phyloP scores from a whole-genome alignment of 1,140 invertebrate species.

The Samia ricini region DNA sequence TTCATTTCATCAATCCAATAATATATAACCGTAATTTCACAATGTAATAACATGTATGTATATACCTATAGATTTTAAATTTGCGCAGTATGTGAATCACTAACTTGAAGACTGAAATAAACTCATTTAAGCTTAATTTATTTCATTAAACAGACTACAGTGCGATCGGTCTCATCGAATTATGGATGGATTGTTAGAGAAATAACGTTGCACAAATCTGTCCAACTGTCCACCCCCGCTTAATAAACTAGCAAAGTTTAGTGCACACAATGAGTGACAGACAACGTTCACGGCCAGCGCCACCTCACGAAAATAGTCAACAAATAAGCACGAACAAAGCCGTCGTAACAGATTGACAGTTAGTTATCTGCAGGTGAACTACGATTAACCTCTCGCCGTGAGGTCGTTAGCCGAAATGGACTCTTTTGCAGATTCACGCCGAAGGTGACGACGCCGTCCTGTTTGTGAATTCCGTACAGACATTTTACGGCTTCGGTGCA shows the following conservation, averaged over 20 bases:
- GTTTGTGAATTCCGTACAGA: slow-evolving; percentile 46
- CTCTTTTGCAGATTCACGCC: slow-evolving; percentile 40
- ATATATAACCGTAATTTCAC: neutral
- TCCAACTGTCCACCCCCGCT: slow-evolving; percentile 46
- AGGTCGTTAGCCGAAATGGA: slow-evolving; percentile 64
- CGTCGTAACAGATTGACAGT: slow-evolving; percentile 42
- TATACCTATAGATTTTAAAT: neutral
- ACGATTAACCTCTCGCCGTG: slow-evolving; percentile 62
- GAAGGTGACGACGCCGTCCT: slow-evolving; percentile 39
- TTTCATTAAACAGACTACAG: neutral
- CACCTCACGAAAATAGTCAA: slow-evolving; percentile 29
- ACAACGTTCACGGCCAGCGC: slow-evolving; percentile 58
- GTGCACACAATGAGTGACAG: slow-evolving; percentile 48
- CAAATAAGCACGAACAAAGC: slow-evolving; percentile 36
- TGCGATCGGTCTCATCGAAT: slow-evolving; percentile 33
- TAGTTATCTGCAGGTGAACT: slow-evolving; percentile 51
- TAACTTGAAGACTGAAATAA: neutral
- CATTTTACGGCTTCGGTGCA: slow-evolving; percentile 49
- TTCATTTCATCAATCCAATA: too few relatives aligned
- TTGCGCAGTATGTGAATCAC: slow-evolving; percentile 11
- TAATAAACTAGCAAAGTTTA: slow-evolving; percentile 57
- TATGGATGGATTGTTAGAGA: slow-evolving; percentile 42
- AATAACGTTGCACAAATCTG: slow-evolving; percentile 44
- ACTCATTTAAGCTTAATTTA: slow-evolving; percentile 14
- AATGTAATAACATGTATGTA: neutral